phyloP scores from a whole-genome alignment of 2,113 vertebrate species.

The Cavia porcellus region DNA sequence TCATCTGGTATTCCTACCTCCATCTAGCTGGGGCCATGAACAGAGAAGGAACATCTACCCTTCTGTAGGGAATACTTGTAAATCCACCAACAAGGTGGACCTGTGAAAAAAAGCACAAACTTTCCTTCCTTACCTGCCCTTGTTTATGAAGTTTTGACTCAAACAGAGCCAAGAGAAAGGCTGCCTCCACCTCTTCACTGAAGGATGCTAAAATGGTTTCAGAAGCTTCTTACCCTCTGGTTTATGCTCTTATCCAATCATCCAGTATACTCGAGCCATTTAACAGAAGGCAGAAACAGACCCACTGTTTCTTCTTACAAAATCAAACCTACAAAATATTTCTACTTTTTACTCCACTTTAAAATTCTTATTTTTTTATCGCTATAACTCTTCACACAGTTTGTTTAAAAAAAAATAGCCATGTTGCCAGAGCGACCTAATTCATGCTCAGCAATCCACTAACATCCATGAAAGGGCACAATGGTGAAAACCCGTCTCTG shows the following conservation, averaged over 20 bases:
- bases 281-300: background rate
- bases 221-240: background rate
- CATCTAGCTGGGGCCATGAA: background rate
- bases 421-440: background rate
- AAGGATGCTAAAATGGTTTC: background rate
- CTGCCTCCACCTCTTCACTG: too few species aligned
- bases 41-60: rapidly evolving
- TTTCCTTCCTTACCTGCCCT: background rate
- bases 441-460: constrained; percentile 4
- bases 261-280: background rate
- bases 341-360: background rate
- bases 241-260: background rate
- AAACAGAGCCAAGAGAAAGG: background rate
- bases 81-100: background rate
- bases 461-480: constrained; percentile 23
- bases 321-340: background rate
- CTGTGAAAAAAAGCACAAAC: background rate
- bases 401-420: constrained; percentile 53
- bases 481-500: constrained; percentile 69
- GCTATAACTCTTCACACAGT: background rate
- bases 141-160: background rate
- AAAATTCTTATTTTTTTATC: constrained; percentile 17
- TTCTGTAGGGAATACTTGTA: rapidly evolving
- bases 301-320: background rate
- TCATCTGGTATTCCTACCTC: background rate